These are phyloP conservation scores for Diogma glabrata DNA, from an alignment of 2,888 invertebrate species.

Conservation along the genomic window DNA sequence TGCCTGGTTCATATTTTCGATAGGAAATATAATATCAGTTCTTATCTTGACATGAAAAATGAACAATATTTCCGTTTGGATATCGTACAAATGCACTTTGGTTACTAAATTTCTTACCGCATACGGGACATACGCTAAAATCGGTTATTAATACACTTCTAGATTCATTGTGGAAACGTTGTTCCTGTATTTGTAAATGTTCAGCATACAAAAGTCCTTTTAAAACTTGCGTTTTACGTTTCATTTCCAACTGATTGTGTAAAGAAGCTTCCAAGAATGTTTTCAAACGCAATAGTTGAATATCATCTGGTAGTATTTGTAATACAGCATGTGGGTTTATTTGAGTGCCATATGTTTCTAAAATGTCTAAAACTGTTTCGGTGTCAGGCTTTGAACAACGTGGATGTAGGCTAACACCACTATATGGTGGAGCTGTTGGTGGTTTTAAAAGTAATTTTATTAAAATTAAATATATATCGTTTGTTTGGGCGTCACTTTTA, in stretches of 20 bases:
- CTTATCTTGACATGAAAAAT: conserved; percentile 72
- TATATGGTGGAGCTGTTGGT: conserved; percentile 31
- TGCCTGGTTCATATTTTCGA: no score
- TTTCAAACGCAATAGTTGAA: conserved; percentile 64
- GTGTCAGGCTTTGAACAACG: conserved; percentile 60
- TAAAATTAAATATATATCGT: conserved; percentile 21
- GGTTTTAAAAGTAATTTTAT: conserved; percentile 39
- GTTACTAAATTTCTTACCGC: conserved; percentile 86
- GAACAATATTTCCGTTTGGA: conserved; percentile 84
- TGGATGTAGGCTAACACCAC: conserved; percentile 39
- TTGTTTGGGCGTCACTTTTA: conserved; percentile 18
- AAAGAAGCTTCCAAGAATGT: conserved; percentile 69
- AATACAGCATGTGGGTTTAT: conserved; percentile 70
- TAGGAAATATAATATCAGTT: no score
- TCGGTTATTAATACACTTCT: conserved; percentile 77
- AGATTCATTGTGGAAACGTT: conserved; percentile 68
- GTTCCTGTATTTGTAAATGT: conserved; percentile 67
- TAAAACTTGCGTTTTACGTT: conserved; percentile 63
- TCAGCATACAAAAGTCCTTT: conserved; percentile 78
- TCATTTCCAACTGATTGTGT: conserved; percentile 58
- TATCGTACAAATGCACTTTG: conserved; percentile 89
- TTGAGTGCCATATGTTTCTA: conserved; percentile 73
- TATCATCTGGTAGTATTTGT: conserved; percentile 57
- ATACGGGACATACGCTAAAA: conserved; percentile 78
- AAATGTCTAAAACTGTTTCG: conserved; percentile 63